Evolutionary conservation across 2,888 invertebrate species (phyloP), one percentile per base, ranked within the genome.

Genomic region (Acheta domesticus): DNA sequence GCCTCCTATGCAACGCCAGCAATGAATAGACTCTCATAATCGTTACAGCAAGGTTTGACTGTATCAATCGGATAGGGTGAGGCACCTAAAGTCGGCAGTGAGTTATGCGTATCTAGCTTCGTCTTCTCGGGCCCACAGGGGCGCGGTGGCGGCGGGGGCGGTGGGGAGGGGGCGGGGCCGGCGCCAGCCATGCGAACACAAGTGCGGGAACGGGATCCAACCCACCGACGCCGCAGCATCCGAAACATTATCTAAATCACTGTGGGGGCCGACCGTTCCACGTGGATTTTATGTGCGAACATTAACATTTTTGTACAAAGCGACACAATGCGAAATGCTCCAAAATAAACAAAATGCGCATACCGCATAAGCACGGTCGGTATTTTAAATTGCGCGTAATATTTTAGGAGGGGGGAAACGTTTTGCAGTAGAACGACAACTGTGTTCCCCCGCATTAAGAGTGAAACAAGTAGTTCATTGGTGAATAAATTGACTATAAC

Each of bases 231-330:
- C 14, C 62, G 62, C 62, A 12, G 16, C 62, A 62, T 62, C 62
- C 62, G 62, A 62, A 62, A 12, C 62, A 62, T 62, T 62, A 62
- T 62, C 62, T 62, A 62, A 62, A 62, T 62, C 62, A 62, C 62
- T 62, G 62, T 62, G 62, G 62, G 62, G 16, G 62, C 62, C 62
- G 16, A n/a, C 62, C 62, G 62, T n/a, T 62, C 62, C 62, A 62
- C 62, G 62, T 62, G 62, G 62, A 62, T 62, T 62, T 62, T 62
- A 62, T 62, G 62, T 62, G 62, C 62, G 62, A n/a, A n/a, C 62
- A 62, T 62, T 62, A 62, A 62, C 62, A 62, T 62, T 62, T 62
- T 62, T 62, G 62, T 62, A 62, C 62, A 62, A 62, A 62, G 62
- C 62, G 62, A 62, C 62, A 62, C 62, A 62, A n/a, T 62, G 62